Evolutionary conservation across 2,888 invertebrate genomes (phyloP), one percentile per base, ranked within the genome.

Genomic region (Drosophila tanythrix): DNA sequence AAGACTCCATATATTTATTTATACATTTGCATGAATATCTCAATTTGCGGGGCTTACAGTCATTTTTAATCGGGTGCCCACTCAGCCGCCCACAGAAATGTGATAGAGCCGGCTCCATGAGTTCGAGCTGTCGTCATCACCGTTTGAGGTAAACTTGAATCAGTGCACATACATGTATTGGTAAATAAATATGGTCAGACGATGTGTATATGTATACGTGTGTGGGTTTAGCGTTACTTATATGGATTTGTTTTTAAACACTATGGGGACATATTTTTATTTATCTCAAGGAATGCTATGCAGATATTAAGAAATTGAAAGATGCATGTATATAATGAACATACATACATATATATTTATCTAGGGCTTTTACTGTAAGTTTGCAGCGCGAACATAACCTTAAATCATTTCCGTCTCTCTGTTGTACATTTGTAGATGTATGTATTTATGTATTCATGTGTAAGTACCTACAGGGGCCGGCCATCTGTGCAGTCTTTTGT

Each of bases 141-240:
- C 51, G 57, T n/a, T 67, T 52, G 52, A 58, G 48, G 43, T 72
- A 64, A 80, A 76, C 81, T 76, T 78, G 71, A 78, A 50, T 79
- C 63, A 62, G 25, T 51, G 11, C 21, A 50, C 27, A 50, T 21
- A 15, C n/a, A 36, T 40, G 21, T 38, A 27, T 46, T n/a, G 5
- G n/a, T 48, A 40, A 56, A 31, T 46, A 53, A 21, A 35, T 53
- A 57, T 51, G 31, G 52, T 52, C 40, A 13, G 61, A 51, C 33
- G 2, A 53, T 36, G 31, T 50, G 29, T 38, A 15, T 50, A 18
- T 53, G 40, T 13, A 58, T 40, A 13, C 27, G 18, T 48, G 43
- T 60, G 36, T 61, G 33, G 48, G 36, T n/a, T 66, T 60, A 10
- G 18, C 46, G 61, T 25, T 21, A n/a, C 48, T 64, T 21, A 18